Conservation (phyloP, 2,888 invertebrate genomes). For the Meiosimyza platycephala region DNA sequence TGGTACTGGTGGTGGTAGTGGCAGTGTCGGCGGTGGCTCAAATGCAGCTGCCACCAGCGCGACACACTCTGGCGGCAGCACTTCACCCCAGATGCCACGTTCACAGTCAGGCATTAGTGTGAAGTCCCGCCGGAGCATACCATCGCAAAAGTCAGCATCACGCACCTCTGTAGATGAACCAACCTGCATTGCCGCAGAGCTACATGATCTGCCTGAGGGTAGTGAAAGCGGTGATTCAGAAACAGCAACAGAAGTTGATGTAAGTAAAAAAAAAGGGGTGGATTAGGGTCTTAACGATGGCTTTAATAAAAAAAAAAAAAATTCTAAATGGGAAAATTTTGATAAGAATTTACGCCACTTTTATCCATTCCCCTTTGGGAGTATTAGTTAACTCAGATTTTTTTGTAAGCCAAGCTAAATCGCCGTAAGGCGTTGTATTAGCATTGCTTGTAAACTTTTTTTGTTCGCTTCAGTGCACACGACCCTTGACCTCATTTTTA, state of each 20-base stretch:
- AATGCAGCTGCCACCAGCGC: constrained; percentile 41
- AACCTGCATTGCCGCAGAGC: constrained; percentile 66
- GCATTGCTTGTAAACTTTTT: too few species aligned
- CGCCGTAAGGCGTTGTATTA: too few species aligned
- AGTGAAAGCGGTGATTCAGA: constrained; percentile 74
- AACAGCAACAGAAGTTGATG: constrained; percentile 79
- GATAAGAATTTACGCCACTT: neutral
- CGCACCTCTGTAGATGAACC: constrained; percentile 70
- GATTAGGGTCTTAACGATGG: too few species aligned
- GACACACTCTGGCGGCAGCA: constrained; percentile 55
- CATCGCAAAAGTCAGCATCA: constrained; percentile 68
- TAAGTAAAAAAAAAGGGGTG: constrained; percentile 62
- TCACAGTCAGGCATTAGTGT: constrained; percentile 70
- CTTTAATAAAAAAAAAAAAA: too few species aligned
- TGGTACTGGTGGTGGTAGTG: constrained; percentile 44
- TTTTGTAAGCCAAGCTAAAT: too few species aligned
- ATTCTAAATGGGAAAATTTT: too few species aligned
- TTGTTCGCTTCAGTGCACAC: too few species aligned
- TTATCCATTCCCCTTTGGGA: too few species aligned
- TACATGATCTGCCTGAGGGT: constrained; percentile 71
- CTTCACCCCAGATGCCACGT: constrained; percentile 66
- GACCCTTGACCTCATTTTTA: too few species aligned
- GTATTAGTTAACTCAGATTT: too few species aligned
- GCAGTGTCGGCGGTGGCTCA: constrained; percentile 39
- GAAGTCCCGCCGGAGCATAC: constrained; percentile 70